Base-by-base conservation (phyloP, 2,888 invertebrate genomes). In the Drosophila anceps region DNA sequence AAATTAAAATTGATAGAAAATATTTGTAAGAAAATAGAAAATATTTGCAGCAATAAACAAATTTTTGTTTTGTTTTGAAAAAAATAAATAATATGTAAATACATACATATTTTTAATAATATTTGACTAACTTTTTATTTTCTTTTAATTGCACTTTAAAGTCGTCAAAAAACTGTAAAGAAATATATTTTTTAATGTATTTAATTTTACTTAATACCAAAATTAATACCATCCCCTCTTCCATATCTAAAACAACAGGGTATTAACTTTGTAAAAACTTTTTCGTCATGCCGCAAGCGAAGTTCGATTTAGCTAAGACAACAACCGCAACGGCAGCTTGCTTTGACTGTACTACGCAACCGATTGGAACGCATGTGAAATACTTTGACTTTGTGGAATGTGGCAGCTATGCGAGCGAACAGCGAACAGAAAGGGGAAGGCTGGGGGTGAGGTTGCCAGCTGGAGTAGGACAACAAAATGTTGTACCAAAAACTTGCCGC, bases 361-460 rank as follows among this genome's bases (percentile, higher is more conserved):
- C 15, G 27, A 50, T 54, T 50, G 72, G 48, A 73, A 69, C 37
- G 27, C 46, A 64, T 66, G 46, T 54, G 63, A 86, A 86, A 83
- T 74, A 53, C n/a, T n/a, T n/a, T n/a, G 29, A 24, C 2, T 27
- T 27, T 62, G 65, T 70, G 70, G 66, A 69, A 31, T 63, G 63
- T 68, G 59, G 39, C 46, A 44, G 54, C 64, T 54, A 61, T 53
- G 57, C 31, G 41, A 4, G 27, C 13, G 41, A 4, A 20, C 13
- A 44, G 35, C 15, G n/a, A 31, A 18, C 6, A 13, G n/a, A 37
- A n/a, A n/a, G 55, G 7, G 54, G 24, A 27, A 18, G 54, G 31
- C 15, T 9, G 55, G 20, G 4, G 15, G 29, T 4, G n/a, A 1
- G 39, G 12, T 2, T 13, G 24, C 9, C 27, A 35, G 18, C 20